Base-by-base conservation (phyloP, 2,888 invertebrate species). In the Andrena praecox region DNA sequence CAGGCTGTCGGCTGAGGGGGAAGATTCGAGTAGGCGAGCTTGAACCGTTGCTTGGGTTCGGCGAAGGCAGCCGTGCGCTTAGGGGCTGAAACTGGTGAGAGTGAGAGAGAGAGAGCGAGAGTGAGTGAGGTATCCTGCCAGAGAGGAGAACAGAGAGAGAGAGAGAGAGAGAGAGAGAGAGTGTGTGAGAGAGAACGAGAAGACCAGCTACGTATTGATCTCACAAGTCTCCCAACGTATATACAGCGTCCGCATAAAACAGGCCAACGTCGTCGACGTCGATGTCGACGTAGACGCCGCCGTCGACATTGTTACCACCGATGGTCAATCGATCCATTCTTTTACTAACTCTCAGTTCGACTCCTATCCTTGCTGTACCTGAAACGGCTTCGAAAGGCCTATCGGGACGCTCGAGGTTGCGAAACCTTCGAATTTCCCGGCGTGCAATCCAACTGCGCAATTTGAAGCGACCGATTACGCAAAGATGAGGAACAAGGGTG, bases 121-220 rank as follows among this genome's bases (percentile, higher is more conserved):
- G 50, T 10, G 35, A 71, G 42, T 10, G 16, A 52, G 63, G 63
- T n/a, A 24, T 52, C 24, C 33, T 52, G 62, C 52, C 7, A 10
- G 35, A 56, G n/a, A 66, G 62, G 59, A 50, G 24, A 4, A 63
- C 2, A 4, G 33, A 16, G 64, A 42, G 66, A 31, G 31, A 0
- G 56, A 20, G 29, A 20, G n/a, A 3, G 48, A 59, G 42, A 29
- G 50, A 20, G 50, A 4, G 62, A 3, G 16, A 50, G 54, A 24
- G 71, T 1, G 42, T 42, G n/a, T 10, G 35, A 20, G 73, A 68
- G 20, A 67, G 31, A 59, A 56, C 69, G 81, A 60, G 84, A 77
- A 81, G 68, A 68, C 81, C 80, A 85, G 88, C 90, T 89, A 91
- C 87, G 90, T 91, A 91, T 91, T 90, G 91, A 91, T 91, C 88